A percentile compares a stretch with the other conserved stretches of the same genome.
Evolutionary conservation across 2,888 invertebrate species (phyloP).

Genomic region (Volucella bombylans): DNA sequence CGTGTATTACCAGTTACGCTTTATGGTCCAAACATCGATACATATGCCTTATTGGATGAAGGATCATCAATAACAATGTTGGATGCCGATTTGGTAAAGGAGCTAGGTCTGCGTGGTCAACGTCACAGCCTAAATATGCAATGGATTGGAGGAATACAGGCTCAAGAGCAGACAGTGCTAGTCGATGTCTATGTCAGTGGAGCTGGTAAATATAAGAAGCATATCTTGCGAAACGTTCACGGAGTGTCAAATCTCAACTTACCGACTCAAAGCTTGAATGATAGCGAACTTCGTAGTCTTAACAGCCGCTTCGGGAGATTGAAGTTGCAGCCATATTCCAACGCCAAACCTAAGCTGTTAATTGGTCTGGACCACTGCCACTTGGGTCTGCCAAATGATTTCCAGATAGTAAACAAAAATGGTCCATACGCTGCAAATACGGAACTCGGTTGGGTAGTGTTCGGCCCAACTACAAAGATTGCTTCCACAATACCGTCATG

Average conservation of each 20-base stretch:
- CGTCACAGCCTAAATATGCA: constrained; percentile 14
- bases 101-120: constrained; percentile 10
- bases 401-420: neutral
- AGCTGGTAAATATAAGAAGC: constrained; percentile 28
- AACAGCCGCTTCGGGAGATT: neutral
- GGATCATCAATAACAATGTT: too few relatives aligned
- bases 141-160: constrained; percentile 58
- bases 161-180: constrained; percentile 29
- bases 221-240: constrained; percentile 28
- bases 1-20: neutral
- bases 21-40: neutral
- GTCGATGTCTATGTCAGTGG: constrained; percentile 55
- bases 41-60: too few relatives aligned
- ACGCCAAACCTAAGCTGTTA: constrained; percentile 36
- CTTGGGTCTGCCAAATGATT: constrained; percentile 29
- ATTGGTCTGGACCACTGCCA: constrained; percentile 60
- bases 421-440: constrained; percentile 38
- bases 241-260: constrained; percentile 42
- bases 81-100: constrained; percentile 19
- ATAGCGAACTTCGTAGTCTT: constrained; percentile 1
- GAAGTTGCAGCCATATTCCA: constrained; percentile 22
- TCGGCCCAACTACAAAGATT: constrained; percentile 7
- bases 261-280: constrained; percentile 20
- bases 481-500: neutral
- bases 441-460: constrained; percentile 45